Base-by-base conservation (phyloP, 2,797 vertebrate species). In the Masticophis lateralis region DNA sequence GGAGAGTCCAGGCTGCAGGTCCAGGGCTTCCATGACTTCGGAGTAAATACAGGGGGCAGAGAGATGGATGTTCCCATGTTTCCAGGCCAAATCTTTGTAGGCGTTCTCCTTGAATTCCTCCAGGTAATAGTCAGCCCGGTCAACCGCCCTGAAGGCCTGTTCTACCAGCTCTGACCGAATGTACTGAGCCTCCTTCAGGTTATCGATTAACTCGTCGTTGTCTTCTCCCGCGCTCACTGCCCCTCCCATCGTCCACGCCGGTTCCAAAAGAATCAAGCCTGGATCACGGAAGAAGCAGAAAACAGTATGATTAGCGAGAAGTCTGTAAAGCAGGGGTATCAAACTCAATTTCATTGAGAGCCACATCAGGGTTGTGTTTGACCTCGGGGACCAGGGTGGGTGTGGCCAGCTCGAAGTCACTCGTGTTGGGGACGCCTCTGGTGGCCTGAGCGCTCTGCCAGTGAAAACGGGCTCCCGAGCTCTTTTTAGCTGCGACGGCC, bases 41-140 rank as follows among this genome's bases (percentile, higher is more conserved):
- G 99, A 99, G 97, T 99, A 99, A 97, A 99, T 99, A 91, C 99
- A 99, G 0, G 99, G 99, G 18, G 99, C 99, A 0, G 99, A 99
- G 60, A 99, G 98, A 95, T 99, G 99, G 96, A 99, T 99, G 97
- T 99, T 99, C 5, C 99, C 99, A 57, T 99, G 99, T 22, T 99
- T 98, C 99, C 99, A 99, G 0, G 99, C 99, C 97, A 99, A 96
- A 94, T 99, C 99, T 97, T 99, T 99, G 94, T 99, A 99, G 0
- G 99, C 99, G 27, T 98, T 99, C 93, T 99, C 99, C 94, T 98
- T 98, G 96, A 99, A 99, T 90, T 99, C 99, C 47, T 99, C 99
- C 90, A 99, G 98, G 96, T 99, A 99, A 93, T 99, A 99, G 97
- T 99, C 98, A 0, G 99, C 99, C 1, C 99, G 97, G 95, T 99